These are phyloP conservation scores for Sepioteuthis lessoniana DNA, from an alignment of 2,888 invertebrate species.

Conservation along the genomic window DNA sequence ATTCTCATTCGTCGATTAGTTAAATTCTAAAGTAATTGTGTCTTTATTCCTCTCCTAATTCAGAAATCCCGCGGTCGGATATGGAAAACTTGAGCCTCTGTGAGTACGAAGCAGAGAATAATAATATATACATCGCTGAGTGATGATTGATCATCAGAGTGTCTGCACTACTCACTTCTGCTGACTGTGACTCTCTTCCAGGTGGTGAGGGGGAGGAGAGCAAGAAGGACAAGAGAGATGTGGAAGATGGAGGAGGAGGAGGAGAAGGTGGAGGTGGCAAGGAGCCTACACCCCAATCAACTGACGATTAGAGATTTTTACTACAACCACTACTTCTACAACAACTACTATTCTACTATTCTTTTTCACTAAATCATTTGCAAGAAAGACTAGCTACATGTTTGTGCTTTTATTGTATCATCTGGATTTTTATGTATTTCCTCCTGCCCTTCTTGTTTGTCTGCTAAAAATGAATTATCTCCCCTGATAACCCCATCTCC, in stretches of 20 bases:
- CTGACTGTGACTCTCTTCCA: conserved; percentile 44
- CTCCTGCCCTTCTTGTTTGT: conserved; percentile 21
- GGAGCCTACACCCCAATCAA: conserved; percentile 18
- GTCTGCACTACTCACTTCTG: conserved; percentile 43
- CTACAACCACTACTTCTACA: neutral
- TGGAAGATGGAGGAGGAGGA: conserved; percentile 38
- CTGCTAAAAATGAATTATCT: conserved; percentile 6
- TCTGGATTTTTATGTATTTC: neutral
- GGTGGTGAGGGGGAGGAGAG: conserved; percentile 44
- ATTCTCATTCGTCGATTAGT: conserved; percentile 37
- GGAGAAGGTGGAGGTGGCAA: conserved; percentile 38
- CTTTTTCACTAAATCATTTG: conserved; percentile 41
- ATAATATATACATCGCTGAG: conserved; percentile 45
- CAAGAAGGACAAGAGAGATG: conserved; percentile 44
- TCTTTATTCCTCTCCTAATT: conserved; percentile 48
- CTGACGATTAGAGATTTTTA: conserved; percentile 21
- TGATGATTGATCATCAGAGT: conserved; percentile 38
- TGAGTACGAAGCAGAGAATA: conserved; percentile 47
- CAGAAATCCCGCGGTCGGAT: conserved; percentile 46
- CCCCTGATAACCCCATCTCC: neutral
- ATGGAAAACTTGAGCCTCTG: conserved; percentile 47
- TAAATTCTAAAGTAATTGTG: conserved; percentile 43
- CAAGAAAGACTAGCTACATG: conserved; percentile 41
- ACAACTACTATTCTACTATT: neutral
- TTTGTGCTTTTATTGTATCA: conserved; percentile 36